Conservation (phyloP, 2,113 vertebrate genomes). For the Phaethon lepturus region DNA sequence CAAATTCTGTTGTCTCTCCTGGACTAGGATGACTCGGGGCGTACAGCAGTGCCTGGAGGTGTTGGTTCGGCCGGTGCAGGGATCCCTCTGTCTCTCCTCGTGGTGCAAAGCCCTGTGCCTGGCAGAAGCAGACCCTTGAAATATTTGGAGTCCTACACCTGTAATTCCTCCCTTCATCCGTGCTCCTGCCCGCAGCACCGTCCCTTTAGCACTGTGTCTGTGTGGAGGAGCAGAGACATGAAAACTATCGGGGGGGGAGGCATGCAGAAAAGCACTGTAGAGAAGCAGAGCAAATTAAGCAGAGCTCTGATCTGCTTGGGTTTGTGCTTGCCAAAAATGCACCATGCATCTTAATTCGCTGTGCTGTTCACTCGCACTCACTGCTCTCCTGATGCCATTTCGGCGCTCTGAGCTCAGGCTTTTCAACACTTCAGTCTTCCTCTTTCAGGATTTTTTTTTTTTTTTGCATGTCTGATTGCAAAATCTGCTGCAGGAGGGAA, state of each 20-base stretch:
- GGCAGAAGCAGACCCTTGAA: constrained; percentile 6
- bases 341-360: constrained; percentile 81
- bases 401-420: constrained; percentile 62
- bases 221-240: constrained; percentile 8
- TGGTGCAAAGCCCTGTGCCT: not conserved
- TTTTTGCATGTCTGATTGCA: constrained; percentile 14
- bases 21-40: not conserved
- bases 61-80: not conserved
- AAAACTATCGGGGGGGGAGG: not conserved
- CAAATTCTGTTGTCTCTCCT: not conserved
- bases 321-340: constrained; percentile 77
- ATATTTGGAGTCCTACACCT: constrained; percentile 53
- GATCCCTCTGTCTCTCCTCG: not conserved
- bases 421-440: constrained; percentile 37
- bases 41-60: not conserved
- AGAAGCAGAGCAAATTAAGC: constrained; percentile 73
- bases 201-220: not conserved
- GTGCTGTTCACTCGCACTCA: constrained; percentile 33
- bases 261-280: constrained; percentile 37
- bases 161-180: constrained; percentile 11
- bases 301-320: constrained; percentile 69
- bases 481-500: constrained; percentile 33
- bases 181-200: not conserved
- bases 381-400: constrained; percentile 67
- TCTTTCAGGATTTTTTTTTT: constrained; percentile 27